Evolutionary conservation across 2,113 vertebrate genomes (phyloP).

Genomic region (Oophaga pumilio): DNA sequence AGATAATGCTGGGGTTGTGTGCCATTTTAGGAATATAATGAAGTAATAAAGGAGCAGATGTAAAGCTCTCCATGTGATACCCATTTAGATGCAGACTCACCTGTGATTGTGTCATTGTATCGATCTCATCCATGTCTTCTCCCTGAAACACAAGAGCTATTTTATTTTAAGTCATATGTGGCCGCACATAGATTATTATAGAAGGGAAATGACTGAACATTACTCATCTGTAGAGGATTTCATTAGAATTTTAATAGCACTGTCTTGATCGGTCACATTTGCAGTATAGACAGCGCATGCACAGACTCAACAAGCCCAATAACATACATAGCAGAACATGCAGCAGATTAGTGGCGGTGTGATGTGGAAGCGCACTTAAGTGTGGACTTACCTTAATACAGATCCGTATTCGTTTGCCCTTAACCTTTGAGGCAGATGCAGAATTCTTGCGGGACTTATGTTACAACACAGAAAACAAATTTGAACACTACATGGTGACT

Average conservation of each 20-base stretch:
- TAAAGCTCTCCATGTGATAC: not conserved
- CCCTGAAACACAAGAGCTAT: slow-evolving; percentile 27
- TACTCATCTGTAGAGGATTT: not conserved
- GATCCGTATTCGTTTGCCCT: slow-evolving; percentile 8
- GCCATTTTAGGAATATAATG: no score
- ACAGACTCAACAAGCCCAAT: not conserved
- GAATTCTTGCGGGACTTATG: slow-evolving; percentile 43
- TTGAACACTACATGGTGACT: slow-evolving; percentile 32
- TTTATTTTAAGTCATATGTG: not conserved
- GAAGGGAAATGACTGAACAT: not conserved
- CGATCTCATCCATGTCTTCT: slow-evolving; percentile 51
- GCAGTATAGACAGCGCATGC: not conserved
- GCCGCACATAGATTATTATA: not conserved
- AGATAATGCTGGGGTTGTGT: no score
- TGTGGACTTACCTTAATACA: slow-evolving; percentile 24
- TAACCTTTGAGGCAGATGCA: slow-evolving; percentile 38
- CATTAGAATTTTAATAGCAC: not conserved
- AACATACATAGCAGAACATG: not conserved
- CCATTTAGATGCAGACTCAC: slow-evolving; percentile 6
- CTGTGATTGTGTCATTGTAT: slow-evolving; percentile 53
- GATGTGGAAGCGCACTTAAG: not conserved
- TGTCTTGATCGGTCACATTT: not conserved
- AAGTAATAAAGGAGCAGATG: not conserved
- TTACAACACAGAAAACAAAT: slow-evolving; percentile 50
- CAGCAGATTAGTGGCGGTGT: not conserved